These are phyloP conservation scores for Synergus japonicus DNA, from an alignment of 2,888 invertebrate species.

Conservation along the genomic window DNA sequence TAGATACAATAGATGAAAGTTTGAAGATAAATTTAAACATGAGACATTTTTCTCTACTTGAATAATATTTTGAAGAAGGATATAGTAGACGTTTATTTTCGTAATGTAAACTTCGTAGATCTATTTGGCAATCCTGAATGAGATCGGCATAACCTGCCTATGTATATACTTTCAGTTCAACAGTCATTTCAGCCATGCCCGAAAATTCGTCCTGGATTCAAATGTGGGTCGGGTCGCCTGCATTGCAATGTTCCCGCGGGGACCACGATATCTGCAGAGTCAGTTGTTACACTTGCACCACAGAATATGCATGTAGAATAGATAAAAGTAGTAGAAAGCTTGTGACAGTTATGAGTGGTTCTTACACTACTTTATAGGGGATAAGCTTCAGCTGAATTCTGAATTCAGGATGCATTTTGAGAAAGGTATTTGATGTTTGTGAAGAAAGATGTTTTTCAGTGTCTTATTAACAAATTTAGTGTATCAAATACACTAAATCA, in stretches of 20 bases:
- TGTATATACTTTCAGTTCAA: constrained; percentile 29
- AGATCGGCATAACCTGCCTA: constrained; percentile 50
- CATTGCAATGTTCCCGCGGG: constrained; percentile 66
- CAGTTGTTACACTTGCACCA: constrained; percentile 56
- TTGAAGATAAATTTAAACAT: not conserved
- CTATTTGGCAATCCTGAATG: constrained; percentile 55
- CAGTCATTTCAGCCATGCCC: constrained; percentile 52
- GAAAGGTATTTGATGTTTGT: not conserved
- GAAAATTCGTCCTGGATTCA: constrained; percentile 70
- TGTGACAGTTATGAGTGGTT: constrained; percentile 3
- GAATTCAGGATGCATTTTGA: not conserved
- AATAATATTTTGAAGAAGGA: not conserved
- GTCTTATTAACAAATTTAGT: too few species aligned
- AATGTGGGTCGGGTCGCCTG: constrained; percentile 75
- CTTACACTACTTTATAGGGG: not conserved
- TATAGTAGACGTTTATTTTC: constrained; percentile 50
- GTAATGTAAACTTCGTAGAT: constrained; percentile 55
- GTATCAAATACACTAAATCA: too few species aligned
- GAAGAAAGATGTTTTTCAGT: too few species aligned
- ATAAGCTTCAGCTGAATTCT: not conserved
- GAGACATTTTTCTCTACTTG: not conserved
- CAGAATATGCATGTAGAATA: constrained; percentile 48
- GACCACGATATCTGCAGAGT: constrained; percentile 59
- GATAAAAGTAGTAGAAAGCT: constrained; percentile 35
- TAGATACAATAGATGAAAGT: not conserved